phyloP scores from a whole-genome alignment of 2,797 vertebrate genomes.

The Poeciliopsis infans region DNA sequence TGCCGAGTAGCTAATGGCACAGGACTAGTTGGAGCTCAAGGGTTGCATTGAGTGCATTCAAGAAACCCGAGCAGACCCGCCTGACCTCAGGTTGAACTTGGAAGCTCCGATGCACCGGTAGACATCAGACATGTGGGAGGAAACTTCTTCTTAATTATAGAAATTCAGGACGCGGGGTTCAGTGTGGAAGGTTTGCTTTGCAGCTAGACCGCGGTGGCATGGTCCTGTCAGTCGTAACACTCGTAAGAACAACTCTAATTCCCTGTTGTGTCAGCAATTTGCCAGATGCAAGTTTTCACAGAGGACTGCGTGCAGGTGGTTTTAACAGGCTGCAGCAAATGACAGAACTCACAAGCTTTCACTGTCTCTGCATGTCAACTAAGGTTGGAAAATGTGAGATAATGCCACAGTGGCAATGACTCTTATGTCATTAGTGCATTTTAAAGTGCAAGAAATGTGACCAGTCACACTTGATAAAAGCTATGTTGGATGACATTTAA shows the following conservation, averaged over 20 bases:
- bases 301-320: slow-evolving; percentile 20
- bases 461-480: background rate
- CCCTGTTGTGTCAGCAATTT: slow-evolving; percentile 37
- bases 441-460: background rate
- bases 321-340: slow-evolving; percentile 47
- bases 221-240: slow-evolving; percentile 14
- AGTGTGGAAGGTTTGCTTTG: slow-evolving; percentile 6
- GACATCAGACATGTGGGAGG: slow-evolving; percentile 13
- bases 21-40: slow-evolving; percentile 13
- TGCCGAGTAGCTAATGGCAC: background rate
- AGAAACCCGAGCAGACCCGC: slow-evolving; percentile 44
- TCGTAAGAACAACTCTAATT: slow-evolving; percentile 41
- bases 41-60: slow-evolving; percentile 27
- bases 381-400: slow-evolving; percentile 19
- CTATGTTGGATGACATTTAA: background rate
- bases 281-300: slow-evolving; percentile 18
- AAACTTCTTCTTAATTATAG: slow-evolving; percentile 35
- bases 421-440: background rate
- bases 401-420: background rate
- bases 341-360: slow-evolving; percentile 21
- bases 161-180: slow-evolving; percentile 12
- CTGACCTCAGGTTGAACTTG: slow-evolving; percentile 57
- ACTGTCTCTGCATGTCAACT: slow-evolving; percentile 22
- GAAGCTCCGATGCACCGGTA: slow-evolving; percentile 15
- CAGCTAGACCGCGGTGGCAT: slow-evolving; percentile 16